Conservation (phyloP, 2,888 invertebrate genomes). For the Caenorhabditis imperialis region DNA sequence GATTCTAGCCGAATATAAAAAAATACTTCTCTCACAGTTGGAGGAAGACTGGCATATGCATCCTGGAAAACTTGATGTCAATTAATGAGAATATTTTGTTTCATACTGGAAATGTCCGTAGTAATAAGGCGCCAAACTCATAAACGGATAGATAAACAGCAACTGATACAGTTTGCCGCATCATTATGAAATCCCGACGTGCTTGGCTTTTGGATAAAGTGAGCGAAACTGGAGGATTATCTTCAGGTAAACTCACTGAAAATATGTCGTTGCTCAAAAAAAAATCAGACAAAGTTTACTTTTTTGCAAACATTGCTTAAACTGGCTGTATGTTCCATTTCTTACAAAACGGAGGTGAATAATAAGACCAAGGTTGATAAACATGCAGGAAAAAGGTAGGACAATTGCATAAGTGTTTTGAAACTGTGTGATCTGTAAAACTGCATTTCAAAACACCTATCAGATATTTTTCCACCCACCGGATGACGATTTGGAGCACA, state of each 20-base stretch:
- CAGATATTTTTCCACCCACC: too few species aligned
- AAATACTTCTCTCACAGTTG: background rate
- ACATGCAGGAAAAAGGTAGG: constrained; percentile 13
- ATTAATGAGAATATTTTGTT: too few species aligned
- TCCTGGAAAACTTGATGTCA: too few species aligned
- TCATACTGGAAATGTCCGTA: constrained; percentile 1
- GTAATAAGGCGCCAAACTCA: constrained; percentile 4
- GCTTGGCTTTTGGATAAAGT: background rate
- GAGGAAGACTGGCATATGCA: background rate
- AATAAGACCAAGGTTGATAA: constrained; percentile 13
- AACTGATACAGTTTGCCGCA: constrained; percentile 8
- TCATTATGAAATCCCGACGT: constrained; percentile 1
- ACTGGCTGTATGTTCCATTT: background rate
- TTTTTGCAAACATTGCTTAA: background rate
- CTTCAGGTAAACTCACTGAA: too few species aligned
- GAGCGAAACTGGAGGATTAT: too few species aligned
- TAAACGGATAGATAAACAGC: constrained; percentile 2
- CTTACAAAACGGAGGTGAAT: constrained; percentile 3
- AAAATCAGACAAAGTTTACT: too few species aligned
- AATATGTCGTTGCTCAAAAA: too few species aligned
- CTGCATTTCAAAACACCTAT: too few species aligned
- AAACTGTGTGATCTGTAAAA: constrained; percentile 17
- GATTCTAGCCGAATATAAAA: constrained; percentile 22
- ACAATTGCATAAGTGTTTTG: constrained; percentile 22
- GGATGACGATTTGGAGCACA: constrained; percentile 27